Base-by-base conservation (phyloP, 2,888 invertebrate species). In the Alloplasta piceator region DNA sequence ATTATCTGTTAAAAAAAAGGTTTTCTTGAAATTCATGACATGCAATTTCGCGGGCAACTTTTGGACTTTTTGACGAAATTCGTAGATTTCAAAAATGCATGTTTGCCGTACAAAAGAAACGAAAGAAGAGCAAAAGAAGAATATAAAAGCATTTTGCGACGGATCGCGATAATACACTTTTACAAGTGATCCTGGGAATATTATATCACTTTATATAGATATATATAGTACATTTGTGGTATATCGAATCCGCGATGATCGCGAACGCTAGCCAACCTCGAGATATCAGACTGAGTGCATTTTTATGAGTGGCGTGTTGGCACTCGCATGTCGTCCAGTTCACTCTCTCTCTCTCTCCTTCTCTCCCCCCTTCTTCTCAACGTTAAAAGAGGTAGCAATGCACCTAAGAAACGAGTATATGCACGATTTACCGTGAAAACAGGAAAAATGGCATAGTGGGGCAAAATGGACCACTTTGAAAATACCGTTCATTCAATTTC, bases 221-320 rank as follows among this genome's bases (percentile, higher is more conserved):
- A 52, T n/a, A 9, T 38, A 61, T 10, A 46, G 10, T 67, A 68
- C 41, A 14, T 52, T 14, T 26, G 26, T 26, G 26, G 26, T 56
- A 72, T 63, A 74, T 67, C 60, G 48, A 66, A 14, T 46, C 52
- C 38, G 43, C 60, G 72, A 76, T 73, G 80, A 77, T 80, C 80
- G 76, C 80, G 72, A 72, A 56, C 80, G 79, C 77, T 70, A 74
- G 76, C 64, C 58, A 64, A 77, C 48, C 41, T 58, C 85, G 78
- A 84, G 86, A 87, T 87, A 86, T 85, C 85, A 85, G 81, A 76
- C 82, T 80, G 84, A 86, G 85, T 86, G 85, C 85, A 86, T 86
- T 88, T 88, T 87, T 86, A 87, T 86, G 88, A 87, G 86, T 87
- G 85, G 87, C 88, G 88, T 88, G 89, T 84, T 86, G 84, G 86